Conservation (phyloP, 37 sponge, comb jelly and placozoan genomes). For the Mnemiopsis leidyi region DNA sequence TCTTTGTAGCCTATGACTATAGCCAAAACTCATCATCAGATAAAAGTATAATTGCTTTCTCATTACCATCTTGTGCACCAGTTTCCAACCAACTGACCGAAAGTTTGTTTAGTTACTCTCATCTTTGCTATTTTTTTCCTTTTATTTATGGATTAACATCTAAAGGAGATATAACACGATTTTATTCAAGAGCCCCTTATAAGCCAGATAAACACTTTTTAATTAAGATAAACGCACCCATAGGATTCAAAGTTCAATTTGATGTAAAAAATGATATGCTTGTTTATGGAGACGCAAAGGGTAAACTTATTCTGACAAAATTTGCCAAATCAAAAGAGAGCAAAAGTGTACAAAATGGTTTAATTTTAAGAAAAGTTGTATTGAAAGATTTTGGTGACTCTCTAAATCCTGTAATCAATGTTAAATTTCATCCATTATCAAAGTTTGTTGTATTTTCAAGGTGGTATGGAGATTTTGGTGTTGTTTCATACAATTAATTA, state of each 20-base stretch:
- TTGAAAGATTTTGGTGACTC: neutral
- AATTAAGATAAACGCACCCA: neutral
- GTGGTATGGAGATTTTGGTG: neutral
- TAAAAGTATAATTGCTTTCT: neutral
- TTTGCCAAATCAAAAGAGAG: neutral
- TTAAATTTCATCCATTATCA: neutral
- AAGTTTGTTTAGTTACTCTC: neutral
- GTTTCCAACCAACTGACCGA: neutral
- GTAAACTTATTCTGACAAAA: neutral
- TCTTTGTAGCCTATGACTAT: neutral
- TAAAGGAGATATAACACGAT: neutral
- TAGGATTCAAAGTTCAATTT: neutral
- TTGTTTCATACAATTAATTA: neutral
- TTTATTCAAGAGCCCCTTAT: neutral
- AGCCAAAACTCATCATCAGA: neutral
- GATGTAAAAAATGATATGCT: neutral
- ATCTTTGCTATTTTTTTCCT: neutral
- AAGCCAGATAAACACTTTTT: neutral
- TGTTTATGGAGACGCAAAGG: neutral
- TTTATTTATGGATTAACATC: neutral
- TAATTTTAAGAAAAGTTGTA: too few species aligned
- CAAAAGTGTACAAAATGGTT: neutral
- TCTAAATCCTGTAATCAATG: neutral
- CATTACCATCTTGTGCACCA: neutral
- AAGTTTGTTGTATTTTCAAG: neutral